Base-by-base conservation (phyloP, 2,113 vertebrate species). In the Cebus imitator region DNA sequence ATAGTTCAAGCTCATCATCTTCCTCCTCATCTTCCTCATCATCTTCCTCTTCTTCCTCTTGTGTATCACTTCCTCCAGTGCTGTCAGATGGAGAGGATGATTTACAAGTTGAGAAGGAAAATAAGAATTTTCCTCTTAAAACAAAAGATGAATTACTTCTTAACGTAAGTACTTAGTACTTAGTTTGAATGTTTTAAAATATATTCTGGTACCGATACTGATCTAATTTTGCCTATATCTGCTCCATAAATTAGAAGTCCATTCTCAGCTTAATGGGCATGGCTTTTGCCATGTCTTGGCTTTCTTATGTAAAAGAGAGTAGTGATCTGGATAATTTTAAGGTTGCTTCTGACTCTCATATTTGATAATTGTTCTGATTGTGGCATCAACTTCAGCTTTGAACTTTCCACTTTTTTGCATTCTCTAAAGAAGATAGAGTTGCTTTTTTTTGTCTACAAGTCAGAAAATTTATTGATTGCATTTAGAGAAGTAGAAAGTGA, bases 141-240 rank as follows among this genome's bases (percentile, higher is more conserved):
- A 98, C 98, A 72, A 99, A 99, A 96, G 98, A 98, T 93, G 98
- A 99, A 55, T 96, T 98, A 50, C 97, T 97, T 87, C 12, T 98
- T 97, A 97, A 98, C 8, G 99, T 99, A 98, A 98, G 98, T 99
- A 97, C 57, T 90, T 84, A 8, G 35, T 94, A n/a, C 78, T 75
- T 68, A 37, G 72, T 82, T 86, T 95, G 32, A 13, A n/a, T 92
- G 23, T 86, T 93, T 80, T 80, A 48, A 91, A 73, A 66, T 75
- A 20, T 35, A 21, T 86, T 57, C 9, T 66, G 17, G 27, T 86
- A 55, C 48, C n/a, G 13, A 12, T 89, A n/a, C 6, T 73, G 21
- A 61, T 87, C 32, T 45, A 50, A 75, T 87, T 68, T 94, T n/a
- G 27, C 6, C 40, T 84, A 0, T 76, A 50, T 86, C 79, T 87